These are phyloP conservation scores for Teleogryllus occipitalis DNA, from an alignment of 1,140 invertebrate species.

Conservation along the genomic window DNA sequence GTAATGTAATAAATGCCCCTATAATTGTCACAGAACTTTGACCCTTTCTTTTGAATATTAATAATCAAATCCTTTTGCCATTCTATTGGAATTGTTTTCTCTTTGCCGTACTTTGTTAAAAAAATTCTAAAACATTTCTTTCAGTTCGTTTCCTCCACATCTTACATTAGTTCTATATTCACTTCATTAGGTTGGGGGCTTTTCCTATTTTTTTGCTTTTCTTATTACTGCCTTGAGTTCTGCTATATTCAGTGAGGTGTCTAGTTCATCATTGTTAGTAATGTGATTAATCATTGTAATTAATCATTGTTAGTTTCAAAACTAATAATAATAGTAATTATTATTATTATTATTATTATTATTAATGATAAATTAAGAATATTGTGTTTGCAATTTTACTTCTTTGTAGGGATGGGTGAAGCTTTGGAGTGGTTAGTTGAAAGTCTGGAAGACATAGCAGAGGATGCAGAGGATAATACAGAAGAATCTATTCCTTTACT, in stretches of 20 bases:
- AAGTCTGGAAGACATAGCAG: constrained; percentile 8
- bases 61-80: neutral
- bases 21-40: no score
- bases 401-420: constrained; percentile 9
- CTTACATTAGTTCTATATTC: no score
- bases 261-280: neutral
- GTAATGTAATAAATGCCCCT: no score
- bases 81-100: neutral
- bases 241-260: neutral
- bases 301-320: neutral
- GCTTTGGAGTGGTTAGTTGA: constrained; percentile 7
- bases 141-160: no score
- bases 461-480: neutral
- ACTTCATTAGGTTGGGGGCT: no score
- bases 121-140: neutral
- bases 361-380: neutral
- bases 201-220: no score
- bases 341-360: neutral
- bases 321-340: neutral
- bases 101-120: neutral
- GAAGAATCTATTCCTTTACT: constrained; percentile 10
- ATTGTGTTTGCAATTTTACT: no score
- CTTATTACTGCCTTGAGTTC: neutral
- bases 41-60: neutral
- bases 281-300: neutral